phyloP scores from a whole-genome alignment of 2,113 vertebrate species.

The Capreolus pygargus region DNA sequence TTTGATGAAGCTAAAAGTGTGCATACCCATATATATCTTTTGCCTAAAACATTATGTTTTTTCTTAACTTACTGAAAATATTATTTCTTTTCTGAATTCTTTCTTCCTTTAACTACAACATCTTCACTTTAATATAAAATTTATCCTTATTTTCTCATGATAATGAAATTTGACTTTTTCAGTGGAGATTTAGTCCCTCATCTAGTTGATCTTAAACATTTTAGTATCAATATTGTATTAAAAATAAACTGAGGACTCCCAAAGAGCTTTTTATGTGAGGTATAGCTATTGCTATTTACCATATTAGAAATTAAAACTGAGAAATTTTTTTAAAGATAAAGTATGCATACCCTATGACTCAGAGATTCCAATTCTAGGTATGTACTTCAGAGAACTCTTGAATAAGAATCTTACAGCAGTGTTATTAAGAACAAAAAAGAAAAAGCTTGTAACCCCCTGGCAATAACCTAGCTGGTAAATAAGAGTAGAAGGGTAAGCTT shows the following conservation, averaged over 20 bases:
- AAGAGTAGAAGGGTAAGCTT: neutral
- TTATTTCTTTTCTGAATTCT: neutral
- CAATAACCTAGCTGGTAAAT: neutral
- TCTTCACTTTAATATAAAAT: constrained; percentile 32
- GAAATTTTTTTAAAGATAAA: neutral
- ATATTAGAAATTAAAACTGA: neutral
- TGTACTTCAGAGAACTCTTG: neutral
- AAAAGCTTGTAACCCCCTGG: neutral
- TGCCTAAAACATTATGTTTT: neutral
- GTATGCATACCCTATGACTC: neutral
- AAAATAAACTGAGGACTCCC: neutral
- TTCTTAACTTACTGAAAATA: neutral
- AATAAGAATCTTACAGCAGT: neutral
- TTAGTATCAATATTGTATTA: neutral
- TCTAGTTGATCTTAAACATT: neutral
- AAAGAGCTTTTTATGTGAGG: neutral
- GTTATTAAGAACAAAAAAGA: neutral
- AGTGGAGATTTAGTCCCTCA: neutral
- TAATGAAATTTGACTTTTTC: constrained; percentile 16
- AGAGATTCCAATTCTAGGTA: neutral
- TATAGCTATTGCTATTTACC: neutral
- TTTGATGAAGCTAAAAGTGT: neutral
- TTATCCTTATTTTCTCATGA: neutral
- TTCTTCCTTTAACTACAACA: constrained; percentile 1
- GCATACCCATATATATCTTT: neutral